A percentile compares a stretch with the other conserved stretches of the same genome.
These are phyloP conservation scores for Prionailurus bengalensis DNA, from an alignment of 2,113 vertebrate genomes.

Conservation along the genomic window DNA sequence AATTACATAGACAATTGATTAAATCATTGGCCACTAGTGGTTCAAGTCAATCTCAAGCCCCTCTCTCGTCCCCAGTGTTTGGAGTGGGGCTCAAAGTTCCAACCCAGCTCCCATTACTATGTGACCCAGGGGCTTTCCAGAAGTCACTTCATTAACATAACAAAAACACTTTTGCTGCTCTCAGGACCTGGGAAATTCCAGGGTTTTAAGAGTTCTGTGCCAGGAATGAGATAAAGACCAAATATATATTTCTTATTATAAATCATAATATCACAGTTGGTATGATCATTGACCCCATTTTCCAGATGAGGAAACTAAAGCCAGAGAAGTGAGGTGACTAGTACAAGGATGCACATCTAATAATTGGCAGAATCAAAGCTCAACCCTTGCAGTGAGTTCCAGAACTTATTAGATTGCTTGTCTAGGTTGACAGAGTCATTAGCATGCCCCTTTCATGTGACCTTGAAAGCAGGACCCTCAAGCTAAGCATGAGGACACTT, in stretches of 20 bases:
- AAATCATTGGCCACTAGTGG: neutral
- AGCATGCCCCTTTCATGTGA: neutral
- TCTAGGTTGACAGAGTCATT: neutral
- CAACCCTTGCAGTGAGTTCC: neutral
- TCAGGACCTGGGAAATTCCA: neutral
- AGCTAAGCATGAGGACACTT: neutral
- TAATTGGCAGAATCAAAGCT: neutral
- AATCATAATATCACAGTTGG: neutral
- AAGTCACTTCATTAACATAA: neutral
- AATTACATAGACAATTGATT: neutral
- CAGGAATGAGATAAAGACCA: neutral
- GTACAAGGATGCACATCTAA: neutral
- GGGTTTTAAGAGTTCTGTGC: neutral
- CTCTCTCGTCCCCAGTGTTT: neutral
- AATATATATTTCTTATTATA: neutral
- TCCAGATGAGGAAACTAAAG: neutral
- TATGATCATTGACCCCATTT: neutral
- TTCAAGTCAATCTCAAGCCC: neutral
- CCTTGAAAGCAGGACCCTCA: neutral
- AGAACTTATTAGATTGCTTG: neutral
- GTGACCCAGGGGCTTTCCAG: neutral
- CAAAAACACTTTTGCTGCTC: neutral
- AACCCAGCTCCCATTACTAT: neutral
- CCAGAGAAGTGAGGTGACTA: neutral
- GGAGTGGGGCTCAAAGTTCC: neutral